These are phyloP conservation scores for Cotesia glomerata DNA, from an alignment of 1,140 invertebrate genomes.

Conservation along the genomic window DNA sequence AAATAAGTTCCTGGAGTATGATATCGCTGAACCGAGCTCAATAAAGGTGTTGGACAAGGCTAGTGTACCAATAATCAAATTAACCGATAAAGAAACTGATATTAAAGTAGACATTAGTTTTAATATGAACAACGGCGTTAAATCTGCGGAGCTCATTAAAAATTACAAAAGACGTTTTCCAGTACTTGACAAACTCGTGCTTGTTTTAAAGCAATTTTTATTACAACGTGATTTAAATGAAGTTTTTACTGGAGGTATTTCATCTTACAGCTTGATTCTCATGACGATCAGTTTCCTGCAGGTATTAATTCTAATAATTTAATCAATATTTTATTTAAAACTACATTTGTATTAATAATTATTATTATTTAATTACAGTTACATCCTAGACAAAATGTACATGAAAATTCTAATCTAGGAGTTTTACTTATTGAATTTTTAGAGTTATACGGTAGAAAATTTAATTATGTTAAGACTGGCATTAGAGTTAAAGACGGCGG, in stretches of 20 bases:
- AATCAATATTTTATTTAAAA: neutral
- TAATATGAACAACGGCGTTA: conserved; percentile 95
- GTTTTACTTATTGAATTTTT: conserved; percentile 97
- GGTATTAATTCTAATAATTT: conserved; percentile 57
- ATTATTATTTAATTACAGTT: conserved; percentile 64
- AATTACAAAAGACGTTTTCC: conserved; percentile 82
- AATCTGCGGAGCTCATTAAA: conserved; percentile 94
- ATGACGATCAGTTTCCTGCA: conserved; percentile 98
- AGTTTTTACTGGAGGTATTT: conserved; percentile 98
- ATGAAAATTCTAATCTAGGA: conserved; percentile 81
- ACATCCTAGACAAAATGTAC: conserved; percentile 73
- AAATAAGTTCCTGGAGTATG: conserved; percentile 84
- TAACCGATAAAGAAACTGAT: conserved; percentile 93
- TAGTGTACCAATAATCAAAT: conserved; percentile 96
- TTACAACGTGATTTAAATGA: conserved; percentile 97
- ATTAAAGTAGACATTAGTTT: conserved; percentile 97
- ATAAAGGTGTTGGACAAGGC: conserved; percentile 97
- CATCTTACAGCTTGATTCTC: conserved; percentile 97
- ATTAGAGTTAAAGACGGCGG: conserved; percentile 95
- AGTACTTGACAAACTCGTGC: conserved; percentile 88
- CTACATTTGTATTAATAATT: neutral
- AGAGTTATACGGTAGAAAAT: conserved; percentile 94
- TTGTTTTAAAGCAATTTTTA: conserved; percentile 97
- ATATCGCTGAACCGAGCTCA: conserved; percentile 84
- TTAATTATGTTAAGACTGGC: conserved; percentile 95